Evolutionary conservation across 2,797 vertebrate genomes (phyloP), one percentile per base, ranked within the genome.

Genomic region (Gouania willdenowi): DNA sequence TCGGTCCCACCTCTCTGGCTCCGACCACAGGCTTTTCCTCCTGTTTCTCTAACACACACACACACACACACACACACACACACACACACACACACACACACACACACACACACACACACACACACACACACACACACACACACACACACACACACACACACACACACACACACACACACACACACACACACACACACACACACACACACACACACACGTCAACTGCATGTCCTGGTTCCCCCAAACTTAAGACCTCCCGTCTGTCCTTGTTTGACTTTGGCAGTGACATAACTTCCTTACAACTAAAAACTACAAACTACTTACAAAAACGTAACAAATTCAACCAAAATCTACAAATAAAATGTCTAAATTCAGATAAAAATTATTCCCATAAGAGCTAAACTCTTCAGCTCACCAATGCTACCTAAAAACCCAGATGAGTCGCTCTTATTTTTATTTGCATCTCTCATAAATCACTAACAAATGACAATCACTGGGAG

Each of bases 1-100:
- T 46, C 18, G 33, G 48, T 52, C 44, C 48, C 58, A 42, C 56
- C 66, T 73, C 71, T 40, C 24, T 41, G 45, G 39, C 42, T 15
- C 24, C 13, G 33, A 14, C 51, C 53, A 38, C 40, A 46, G 50
- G 41, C 53, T 58, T 61, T n/a, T 19, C 37, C 65, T 72, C 42
- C 9, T 12, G 37, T 40, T 54, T 20, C 41, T 34, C 41, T 40
- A 47, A 52, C 55, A 41, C 11, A 4, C 44, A 42, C 36, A 41
- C 11, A 4, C 44, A 42, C 36, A 52, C 55, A 41, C 11, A 4
- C 44, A 42, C 36, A 52, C 55, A 41, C 11, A 4, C 44, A 42
- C 36, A 52, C 55, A 41, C 11, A 4, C 44, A 42, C 36, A 52
- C 55, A 41, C 11, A 4, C 44, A 42, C 36, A 52, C 55, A 41